Percentiles rank a stretch among this genome's conserved stretches.
Evolutionary conservation across 2,888 invertebrate species (phyloP).

Genomic region (Polydrusus cervinus): DNA sequence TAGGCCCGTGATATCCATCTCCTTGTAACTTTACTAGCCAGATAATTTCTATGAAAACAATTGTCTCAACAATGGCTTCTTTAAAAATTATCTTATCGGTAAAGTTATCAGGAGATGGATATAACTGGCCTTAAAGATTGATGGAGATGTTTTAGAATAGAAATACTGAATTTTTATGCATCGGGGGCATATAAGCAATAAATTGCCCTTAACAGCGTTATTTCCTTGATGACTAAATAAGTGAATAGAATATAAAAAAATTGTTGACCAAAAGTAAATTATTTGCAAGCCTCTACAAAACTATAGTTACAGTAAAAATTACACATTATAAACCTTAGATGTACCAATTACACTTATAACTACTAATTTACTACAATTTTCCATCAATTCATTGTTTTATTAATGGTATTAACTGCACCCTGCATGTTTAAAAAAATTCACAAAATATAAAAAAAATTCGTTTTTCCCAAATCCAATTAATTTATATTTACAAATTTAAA

Average conservation of each 20-base stretch:
- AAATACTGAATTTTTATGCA: too few species aligned
- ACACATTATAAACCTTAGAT: constrained; percentile 6
- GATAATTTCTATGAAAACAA: too few species aligned
- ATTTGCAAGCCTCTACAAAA: constrained; percentile 15
- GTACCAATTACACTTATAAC: neutral
- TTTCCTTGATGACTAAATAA: neutral
- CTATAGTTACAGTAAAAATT: neutral
- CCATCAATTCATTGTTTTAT: constrained; percentile 23
- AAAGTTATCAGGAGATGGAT: too few species aligned
- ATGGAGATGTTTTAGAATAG: too few species aligned
- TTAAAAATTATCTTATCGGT: too few species aligned
- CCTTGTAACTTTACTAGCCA: too few species aligned
- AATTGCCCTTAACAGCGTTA: neutral
- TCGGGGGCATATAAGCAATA: too few species aligned
- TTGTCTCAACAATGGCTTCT: too few species aligned
- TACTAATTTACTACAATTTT: constrained; percentile 19
- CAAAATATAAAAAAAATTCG: constrained; percentile 10
- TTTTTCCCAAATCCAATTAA: constrained; percentile 3
- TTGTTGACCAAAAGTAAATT: neutral
- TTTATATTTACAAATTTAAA: constrained; percentile 9
- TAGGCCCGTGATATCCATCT: too few species aligned
- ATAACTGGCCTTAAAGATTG: too few species aligned
- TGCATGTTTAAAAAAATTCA: constrained; percentile 29
- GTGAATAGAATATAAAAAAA: neutral
- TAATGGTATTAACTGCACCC: constrained; percentile 27